phyloP scores from a whole-genome alignment of 53 echinoderm and acorn worm species.

The Arbacia lixula region DNA sequence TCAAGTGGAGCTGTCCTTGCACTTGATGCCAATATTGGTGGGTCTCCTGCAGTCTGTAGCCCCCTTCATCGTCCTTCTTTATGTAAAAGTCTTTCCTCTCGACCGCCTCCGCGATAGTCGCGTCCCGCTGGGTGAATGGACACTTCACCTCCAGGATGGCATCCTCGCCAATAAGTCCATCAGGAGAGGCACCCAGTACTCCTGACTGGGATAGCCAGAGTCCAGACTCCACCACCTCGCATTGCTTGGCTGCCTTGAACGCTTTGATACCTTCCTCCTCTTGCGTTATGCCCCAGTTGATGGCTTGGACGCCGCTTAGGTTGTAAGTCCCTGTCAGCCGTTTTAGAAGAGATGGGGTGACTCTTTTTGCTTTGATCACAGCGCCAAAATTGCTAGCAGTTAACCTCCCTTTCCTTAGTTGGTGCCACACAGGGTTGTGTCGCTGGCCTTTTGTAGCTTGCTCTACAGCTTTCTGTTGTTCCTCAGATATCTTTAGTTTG shows the following conservation, averaged over 20 bases:
- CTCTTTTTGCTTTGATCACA: not conserved
- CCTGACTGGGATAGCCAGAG: constrained; percentile 10
- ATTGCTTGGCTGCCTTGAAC: not conserved
- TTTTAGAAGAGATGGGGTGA: constrained; percentile 28
- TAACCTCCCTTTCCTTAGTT: not conserved
- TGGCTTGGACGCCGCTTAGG: constrained; percentile 15
- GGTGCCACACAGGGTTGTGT: constrained; percentile 24
- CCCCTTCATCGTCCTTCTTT: no score
- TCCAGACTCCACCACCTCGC: constrained; percentile 21
- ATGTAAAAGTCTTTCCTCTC: no score
- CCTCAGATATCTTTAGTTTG: not conserved
- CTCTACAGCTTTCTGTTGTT: constrained; percentile 13
- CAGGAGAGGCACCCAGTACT: constrained; percentile 28
- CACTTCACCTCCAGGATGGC: constrained; percentile 34
- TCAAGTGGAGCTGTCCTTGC: constrained; percentile 3
- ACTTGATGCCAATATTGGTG: constrained; percentile 29
- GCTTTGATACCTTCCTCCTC: constrained; percentile 36
- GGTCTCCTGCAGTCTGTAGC: no score
- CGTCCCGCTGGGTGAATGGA: constrained; percentile 12
- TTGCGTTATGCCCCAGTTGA: constrained; percentile 25
- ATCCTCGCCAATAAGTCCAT: constrained; percentile 14
- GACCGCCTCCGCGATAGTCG: no score
- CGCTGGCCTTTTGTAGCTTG: constrained; percentile 15
- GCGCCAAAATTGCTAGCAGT: constrained; percentile 40
- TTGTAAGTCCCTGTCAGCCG: not conserved